Evolutionary conservation across 1,140 invertebrate species (phyloP), one percentile per base, ranked within the genome.

Genomic region (Diabrotica virgifera): DNA sequence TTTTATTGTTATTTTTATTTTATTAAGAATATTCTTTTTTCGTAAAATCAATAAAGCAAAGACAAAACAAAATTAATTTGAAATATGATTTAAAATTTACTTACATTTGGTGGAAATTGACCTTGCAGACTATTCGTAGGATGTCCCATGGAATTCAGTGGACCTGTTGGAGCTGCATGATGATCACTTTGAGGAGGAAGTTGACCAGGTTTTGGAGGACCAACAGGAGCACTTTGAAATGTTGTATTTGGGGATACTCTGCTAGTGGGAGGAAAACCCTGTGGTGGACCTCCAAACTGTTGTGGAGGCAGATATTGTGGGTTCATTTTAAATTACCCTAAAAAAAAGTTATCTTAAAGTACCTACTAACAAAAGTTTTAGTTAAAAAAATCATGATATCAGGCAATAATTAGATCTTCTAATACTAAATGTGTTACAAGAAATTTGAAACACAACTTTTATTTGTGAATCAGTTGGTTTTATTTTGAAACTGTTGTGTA

Each of bases 231-330:
- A 69, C 67, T 74, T 59, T 74, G 68, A 61, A 73, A 76, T 61
- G 36, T 63, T 54, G 5, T 53, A 13, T 6, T 14, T 51, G 12
- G 59, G 5, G 14, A 54, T 35, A 35, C 35, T 64, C 10, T 36
- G 54, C 10, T 59, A 59, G 36, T 63, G 8, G 68, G 64, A 14
- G 62, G 64, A 58, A 68, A 66, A 59, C 62, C 62, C 61, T 72
- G 70, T 40, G 57, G 65, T 13, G 73, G 67, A 11, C 64, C 67
- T 38, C 67, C 66, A 67, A 63, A 70, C 51, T 67, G 70, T 57
- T 76, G 75, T 40, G 69, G 72, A n/a, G 74, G 71, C 60, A 76
- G 61, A 63, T 74, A 78, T 57, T 76, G 74, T 36, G 76, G 72
- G 71, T 79, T 77, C 77, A 79, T 79, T 58, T 46, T 69, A 50